These are phyloP conservation scores for Corythornis leucogaster DNA, from an alignment of 2,797 vertebrate species.

Conservation along the genomic window DNA sequence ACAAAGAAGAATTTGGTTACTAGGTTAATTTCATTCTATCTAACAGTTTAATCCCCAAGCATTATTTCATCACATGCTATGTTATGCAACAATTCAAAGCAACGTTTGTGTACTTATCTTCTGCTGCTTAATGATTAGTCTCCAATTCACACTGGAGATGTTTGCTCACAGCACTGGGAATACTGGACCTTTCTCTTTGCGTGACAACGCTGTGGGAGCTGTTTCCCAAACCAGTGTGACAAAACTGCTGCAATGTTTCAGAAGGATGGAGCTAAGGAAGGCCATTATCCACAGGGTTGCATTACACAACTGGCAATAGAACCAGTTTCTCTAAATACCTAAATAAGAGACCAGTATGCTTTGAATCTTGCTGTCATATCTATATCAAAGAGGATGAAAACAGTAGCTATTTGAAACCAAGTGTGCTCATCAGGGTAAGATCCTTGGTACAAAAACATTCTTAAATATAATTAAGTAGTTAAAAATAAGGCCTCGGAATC, in stretches of 20 bases:
- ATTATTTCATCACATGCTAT: background rate
- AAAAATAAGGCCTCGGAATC: background rate
- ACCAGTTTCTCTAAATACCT: background rate
- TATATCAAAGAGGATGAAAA: background rate
- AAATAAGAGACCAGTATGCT: background rate
- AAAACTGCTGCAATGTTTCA: background rate
- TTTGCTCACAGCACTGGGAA: background rate
- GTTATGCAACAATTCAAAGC: background rate
- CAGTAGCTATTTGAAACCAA: background rate
- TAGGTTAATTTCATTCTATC: background rate
- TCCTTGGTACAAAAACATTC: background rate
- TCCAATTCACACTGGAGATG: background rate
- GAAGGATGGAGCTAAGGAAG: background rate
- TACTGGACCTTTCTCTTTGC: background rate
- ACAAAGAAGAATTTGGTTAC: background rate
- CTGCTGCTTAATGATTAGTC: background rate
- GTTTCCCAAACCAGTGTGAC: background rate
- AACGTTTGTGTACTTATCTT: background rate
- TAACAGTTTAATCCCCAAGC: slow-evolving; percentile 2
- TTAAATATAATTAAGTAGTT: background rate
- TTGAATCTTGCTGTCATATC: background rate
- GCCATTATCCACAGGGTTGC: background rate
- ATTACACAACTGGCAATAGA: background rate
- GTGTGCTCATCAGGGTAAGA: background rate
- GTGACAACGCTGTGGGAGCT: background rate